Conservation (phyloP, 1,140 invertebrate species). For the Zaprionus taronus region DNA sequence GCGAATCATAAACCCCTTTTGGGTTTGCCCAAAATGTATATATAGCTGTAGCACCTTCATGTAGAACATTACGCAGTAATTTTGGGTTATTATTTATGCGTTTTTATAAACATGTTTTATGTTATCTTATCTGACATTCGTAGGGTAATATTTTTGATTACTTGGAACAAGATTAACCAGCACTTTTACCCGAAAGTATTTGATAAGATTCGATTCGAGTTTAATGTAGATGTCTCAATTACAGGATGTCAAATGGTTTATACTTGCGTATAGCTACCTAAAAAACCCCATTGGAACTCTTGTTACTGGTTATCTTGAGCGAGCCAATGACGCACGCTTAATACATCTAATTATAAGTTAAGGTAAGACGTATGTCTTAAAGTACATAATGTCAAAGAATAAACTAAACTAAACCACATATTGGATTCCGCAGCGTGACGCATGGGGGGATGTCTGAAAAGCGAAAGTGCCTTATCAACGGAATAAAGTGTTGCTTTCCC, state of each 20-base stretch:
- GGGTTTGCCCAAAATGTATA: background rate
- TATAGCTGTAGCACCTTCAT: background rate
- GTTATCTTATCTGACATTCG: background rate
- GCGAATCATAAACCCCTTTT: background rate
- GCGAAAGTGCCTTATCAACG: slow-evolving; percentile 30
- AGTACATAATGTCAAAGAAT: slow-evolving; percentile 11
- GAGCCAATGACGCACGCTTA: background rate
- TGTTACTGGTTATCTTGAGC: background rate
- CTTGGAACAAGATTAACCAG: background rate
- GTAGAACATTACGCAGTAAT: background rate
- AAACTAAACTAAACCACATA: slow-evolving; percentile 1
- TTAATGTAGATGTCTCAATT: background rate
- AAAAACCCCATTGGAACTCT: background rate
- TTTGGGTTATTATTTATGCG: background rate
- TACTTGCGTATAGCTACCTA: background rate
- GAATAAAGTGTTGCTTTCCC: background rate
- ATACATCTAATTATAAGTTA: background rate
- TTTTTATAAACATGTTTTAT: background rate
- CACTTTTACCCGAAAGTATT: background rate
- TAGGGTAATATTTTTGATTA: background rate
- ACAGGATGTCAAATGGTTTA: background rate
- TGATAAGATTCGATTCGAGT: background rate
- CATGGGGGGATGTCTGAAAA: slow-evolving; percentile 20
- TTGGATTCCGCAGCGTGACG: slow-evolving; percentile 63
- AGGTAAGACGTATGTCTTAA: slow-evolving; percentile 20